Evolutionary conservation across 2,888 invertebrate species (phyloP).

Genomic region (Metalampra italica): DNA sequence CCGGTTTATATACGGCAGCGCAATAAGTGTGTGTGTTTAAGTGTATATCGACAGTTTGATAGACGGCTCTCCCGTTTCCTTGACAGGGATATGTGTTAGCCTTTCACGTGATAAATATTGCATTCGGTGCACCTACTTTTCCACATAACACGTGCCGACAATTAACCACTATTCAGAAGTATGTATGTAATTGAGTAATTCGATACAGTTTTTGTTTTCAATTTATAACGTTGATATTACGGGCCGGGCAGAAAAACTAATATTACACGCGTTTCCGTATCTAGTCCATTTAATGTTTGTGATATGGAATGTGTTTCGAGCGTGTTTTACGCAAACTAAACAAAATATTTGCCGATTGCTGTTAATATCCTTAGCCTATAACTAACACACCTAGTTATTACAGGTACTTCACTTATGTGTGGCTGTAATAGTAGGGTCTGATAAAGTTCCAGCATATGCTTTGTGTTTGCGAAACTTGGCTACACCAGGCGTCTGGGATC

Average conservation of each 20-base stretch:
- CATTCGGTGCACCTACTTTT: background rate
- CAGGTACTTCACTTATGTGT: background rate
- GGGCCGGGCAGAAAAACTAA: background rate
- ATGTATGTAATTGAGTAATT: background rate
- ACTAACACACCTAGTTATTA: background rate
- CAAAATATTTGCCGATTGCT: background rate
- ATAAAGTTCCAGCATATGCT: constrained; percentile 7
- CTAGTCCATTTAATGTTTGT: background rate
- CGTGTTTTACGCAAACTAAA: constrained; percentile 1
- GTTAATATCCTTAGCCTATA: background rate
- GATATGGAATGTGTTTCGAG: background rate
- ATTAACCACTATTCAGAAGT: background rate
- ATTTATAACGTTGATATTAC: constrained; percentile 1
- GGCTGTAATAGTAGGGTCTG: background rate
- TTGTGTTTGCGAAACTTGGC: constrained; percentile 15
- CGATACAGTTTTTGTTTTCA: background rate
- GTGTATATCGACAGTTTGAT: constrained; percentile 6
- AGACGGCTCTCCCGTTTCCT: background rate
- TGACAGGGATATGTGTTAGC: constrained; percentile 10
- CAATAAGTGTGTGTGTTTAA: no score
- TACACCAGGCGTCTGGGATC: constrained; percentile 3
- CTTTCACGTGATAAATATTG: constrained; percentile 5
- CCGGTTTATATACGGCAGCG: background rate
- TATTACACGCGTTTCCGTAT: constrained; percentile 4
- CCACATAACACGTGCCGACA: background rate